Evolutionary conservation across 1,140 invertebrate genomes (phyloP), one percentile per base, ranked within the genome.

Genomic region (Antheraea pernyi): DNA sequence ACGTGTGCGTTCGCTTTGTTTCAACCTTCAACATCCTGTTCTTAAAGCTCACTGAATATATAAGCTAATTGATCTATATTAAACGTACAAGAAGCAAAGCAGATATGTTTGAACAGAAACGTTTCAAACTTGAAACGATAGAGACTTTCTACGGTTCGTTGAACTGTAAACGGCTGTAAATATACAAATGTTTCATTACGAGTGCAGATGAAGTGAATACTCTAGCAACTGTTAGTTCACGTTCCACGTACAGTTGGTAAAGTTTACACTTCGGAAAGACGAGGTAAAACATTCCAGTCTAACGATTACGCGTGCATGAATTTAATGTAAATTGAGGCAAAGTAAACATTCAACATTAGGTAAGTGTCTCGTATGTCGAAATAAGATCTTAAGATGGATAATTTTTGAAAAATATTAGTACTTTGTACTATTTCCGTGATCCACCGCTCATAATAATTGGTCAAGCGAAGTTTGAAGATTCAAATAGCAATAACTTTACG

Each of bases 1-100:
- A 67, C 64, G 37, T 30, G 18, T 37, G 22, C 11, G 18, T 65
- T 67, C 53, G 48, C 65, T 59, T 30, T 59, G 48, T 53, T 67
- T 37, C 30, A 59, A 59, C 53, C 30, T 67, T 67, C 65, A 53
- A 59, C 53, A 59, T 67, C 22, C 19, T 37, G 30, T 59, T 18
- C 16, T 53, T 18, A 48, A 53, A 65, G 37, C 39, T 65, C 22
- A 48, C 39, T 65, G 18, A 39, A 46, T 63, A 65, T 46, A 22
- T 53, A 19, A 46, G n/a, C 65, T 67, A 67, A 67, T 67, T 67
- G 30, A 59, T 67, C 22, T 67, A 67, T 59, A 59, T 36, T 48
- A 53, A 67, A 67, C 7, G n/a, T 59, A 18, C 63, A 67, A 67
- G 53, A 59, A 59, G 46, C 46, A 65, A 65, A 65, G 36, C 64